phyloP scores from a whole-genome alignment of 2,888 invertebrate genomes.

The Stenodema calcarata region DNA sequence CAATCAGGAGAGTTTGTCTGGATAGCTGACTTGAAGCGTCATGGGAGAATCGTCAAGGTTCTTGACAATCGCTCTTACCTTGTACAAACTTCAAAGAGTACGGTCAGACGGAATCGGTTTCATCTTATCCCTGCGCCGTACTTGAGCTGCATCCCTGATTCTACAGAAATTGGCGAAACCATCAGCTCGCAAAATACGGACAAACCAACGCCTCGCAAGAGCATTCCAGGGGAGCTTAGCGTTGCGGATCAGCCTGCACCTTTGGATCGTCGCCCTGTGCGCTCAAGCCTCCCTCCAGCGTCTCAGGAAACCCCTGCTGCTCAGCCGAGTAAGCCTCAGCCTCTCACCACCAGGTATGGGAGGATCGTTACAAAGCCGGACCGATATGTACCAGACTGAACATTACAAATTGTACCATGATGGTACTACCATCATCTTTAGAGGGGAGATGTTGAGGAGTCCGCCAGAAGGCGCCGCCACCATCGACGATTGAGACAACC shows the following conservation, averaged over 20 bases:
- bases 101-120: not conserved
- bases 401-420: too few species aligned
- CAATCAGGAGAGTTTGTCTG: slow-evolving; percentile 1
- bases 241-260: not conserved
- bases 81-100: not conserved
- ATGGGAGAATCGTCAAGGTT: not conserved
- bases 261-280: not conserved
- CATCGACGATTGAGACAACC: too few species aligned
- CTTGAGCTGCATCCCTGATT: not conserved
- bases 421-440: not conserved
- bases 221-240: not conserved
- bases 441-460: not conserved
- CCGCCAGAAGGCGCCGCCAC: not conserved
- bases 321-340: not conserved
- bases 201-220: not conserved
- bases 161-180: not conserved
- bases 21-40: not conserved
- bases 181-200: not conserved
- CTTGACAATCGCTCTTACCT: not conserved
- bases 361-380: not conserved
- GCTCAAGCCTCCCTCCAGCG: not conserved
- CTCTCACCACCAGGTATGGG: not conserved
- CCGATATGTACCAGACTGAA: not conserved
- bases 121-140: slow-evolving; percentile 23
- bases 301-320: not conserved